Evolutionary conservation across 2,797 vertebrate species (phyloP).

Genomic region (Octomys mimax): DNA sequence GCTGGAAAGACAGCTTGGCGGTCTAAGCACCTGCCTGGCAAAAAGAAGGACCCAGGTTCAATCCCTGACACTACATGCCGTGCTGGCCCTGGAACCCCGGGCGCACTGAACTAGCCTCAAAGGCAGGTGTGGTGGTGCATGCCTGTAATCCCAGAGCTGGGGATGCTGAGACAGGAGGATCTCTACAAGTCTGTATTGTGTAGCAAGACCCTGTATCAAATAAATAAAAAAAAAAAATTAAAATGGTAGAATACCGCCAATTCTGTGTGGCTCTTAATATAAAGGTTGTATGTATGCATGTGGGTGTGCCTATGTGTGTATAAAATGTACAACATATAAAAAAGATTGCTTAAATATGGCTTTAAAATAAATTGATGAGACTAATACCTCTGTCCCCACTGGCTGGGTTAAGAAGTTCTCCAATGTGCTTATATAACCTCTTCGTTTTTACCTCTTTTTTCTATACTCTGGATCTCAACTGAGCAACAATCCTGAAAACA

Average conservation of each 20-base stretch:
- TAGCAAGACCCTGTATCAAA: too few relatives aligned
- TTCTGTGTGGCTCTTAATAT: slow-evolving; percentile 1
- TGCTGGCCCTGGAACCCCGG: too few relatives aligned
- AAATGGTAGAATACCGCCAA: slow-evolving; percentile 17
- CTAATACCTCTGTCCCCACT: background rate
- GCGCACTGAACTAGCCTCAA: too few relatives aligned
- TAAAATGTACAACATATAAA: background rate
- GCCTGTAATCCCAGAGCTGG: too few relatives aligned
- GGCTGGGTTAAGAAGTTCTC: background rate
- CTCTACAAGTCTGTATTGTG: too few relatives aligned
- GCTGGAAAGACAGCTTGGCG: too few relatives aligned
- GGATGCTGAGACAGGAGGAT: too few relatives aligned
- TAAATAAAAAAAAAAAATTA: background rate
- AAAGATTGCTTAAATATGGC: slow-evolving; percentile 2
- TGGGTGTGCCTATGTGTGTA: background rate
- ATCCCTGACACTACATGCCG: too few relatives aligned
- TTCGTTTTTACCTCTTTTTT: background rate
- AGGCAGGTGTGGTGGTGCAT: too few relatives aligned
- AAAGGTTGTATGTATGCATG: background rate
- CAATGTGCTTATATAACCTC: background rate
- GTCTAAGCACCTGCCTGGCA: too few relatives aligned
- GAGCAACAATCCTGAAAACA: slow-evolving; percentile 9
- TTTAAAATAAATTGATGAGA: slow-evolving; percentile 51
- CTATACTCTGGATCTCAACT: background rate
- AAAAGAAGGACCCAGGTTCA: too few relatives aligned